Evolutionary conservation across 1,140 invertebrate genomes (phyloP), one percentile per base, ranked within the genome.

Genomic region (Cotesia typhae): DNA sequence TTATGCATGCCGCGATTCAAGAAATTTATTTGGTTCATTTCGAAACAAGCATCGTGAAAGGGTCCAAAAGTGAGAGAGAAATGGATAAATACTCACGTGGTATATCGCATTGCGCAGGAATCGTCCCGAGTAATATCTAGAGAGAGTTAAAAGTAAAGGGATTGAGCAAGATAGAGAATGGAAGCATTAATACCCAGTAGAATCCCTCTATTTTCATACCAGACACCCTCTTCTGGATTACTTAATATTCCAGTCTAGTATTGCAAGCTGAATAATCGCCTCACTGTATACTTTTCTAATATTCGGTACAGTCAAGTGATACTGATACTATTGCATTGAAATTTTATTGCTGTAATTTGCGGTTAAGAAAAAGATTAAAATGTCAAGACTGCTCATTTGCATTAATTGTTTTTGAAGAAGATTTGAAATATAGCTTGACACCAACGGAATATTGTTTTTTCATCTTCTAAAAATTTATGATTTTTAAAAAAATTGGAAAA

Each of bases 11-110:
- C 41, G 71, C 51, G 9, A 74, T 78, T 78, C 76, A 76, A 72
- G 72, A 73, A 80, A 81, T 80, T 81, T 81, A 81, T 81, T 80
- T 70, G 78, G 55, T 76, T 77, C 74, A 77, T 79, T 80, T 78
- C 74, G 74, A 74, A 74, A 76, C 77, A 72, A 74, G 64, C 78
- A 64, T 59, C 35, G 52, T 69, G 60, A 52, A 17, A 35, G 14
- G 17, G 64, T 59, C 12, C 9, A 61, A 61, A 35, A 67, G 65
- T 51, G 64, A 53, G 38, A 63, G 53, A 10, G 61, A 20, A 7
- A 47, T 20, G 14, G 38, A 47, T 17, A 47, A 61, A n/a, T 20
- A 60, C 55, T 53, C 35, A 20, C 52, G 10, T 38, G 55, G 14
- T 55, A 20, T 55, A 67, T 55, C 12, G 47, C 52, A 68, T 35